Conservation (phyloP, 2,888 invertebrate genomes). For the Drosophila anomelani region DNA sequence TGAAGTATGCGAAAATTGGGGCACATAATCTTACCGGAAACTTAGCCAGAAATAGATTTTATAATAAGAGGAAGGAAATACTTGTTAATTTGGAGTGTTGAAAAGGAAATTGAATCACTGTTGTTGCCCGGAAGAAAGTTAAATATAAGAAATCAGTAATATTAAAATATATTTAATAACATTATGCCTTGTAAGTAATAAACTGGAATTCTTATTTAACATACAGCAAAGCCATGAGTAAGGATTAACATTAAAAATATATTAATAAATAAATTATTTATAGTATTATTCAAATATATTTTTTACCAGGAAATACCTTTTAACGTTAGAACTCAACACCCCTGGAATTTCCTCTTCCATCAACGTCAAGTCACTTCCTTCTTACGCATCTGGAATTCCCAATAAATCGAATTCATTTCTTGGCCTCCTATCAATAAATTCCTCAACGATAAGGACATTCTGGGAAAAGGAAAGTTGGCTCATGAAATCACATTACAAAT, state of each 20-base stretch:
- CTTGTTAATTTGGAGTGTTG: not conserved
- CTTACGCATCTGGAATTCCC: slow-evolving; percentile 18
- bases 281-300: not conserved
- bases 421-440: slow-evolving; percentile 44
- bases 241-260: not conserved
- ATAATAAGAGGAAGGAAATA: not conserved
- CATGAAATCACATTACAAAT: slow-evolving; percentile 64
- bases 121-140: not conserved
- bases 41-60: not conserved
- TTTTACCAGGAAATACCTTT: no score
- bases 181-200: no score
- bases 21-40: not conserved
- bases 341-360: slow-evolving; percentile 3
- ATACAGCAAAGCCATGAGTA: not conserved
- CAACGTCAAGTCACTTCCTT: slow-evolving; percentile 11
- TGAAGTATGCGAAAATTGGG: not conserved
- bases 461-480: slow-evolving; percentile 42
- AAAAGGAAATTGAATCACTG: not conserved
- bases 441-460: slow-evolving; percentile 46
- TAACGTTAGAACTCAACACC: not conserved
- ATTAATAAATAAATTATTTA: not conserved
- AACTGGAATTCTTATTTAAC: not conserved
- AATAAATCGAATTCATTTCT: slow-evolving; percentile 12
- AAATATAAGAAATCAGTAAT: not conserved
- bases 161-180: not conserved